phyloP scores from a whole-genome alignment of 2,888 invertebrate species.

The Xestoiulus laeticollis region DNA sequence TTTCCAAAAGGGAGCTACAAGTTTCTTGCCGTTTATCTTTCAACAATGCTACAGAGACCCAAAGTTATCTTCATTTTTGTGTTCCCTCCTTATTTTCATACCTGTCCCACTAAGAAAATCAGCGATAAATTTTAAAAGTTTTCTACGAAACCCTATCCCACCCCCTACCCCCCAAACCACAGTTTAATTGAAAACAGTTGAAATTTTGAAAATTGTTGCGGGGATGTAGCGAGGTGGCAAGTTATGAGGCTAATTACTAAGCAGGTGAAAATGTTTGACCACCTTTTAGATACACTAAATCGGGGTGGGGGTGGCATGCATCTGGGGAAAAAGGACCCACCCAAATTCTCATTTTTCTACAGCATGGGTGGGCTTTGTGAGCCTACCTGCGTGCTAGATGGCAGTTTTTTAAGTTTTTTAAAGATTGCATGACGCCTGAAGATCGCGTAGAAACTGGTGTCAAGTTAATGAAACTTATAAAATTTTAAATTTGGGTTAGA shows the following conservation, averaged over 20 bases:
- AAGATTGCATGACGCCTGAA: not conserved
- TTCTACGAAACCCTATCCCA: not conserved
- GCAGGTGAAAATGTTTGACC: constrained; percentile 26
- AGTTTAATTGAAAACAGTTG: constrained; percentile 12
- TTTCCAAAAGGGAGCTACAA: no score
- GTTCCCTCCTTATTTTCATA: not conserved
- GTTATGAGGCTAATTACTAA: constrained; percentile 11
- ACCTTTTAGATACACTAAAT: constrained; percentile 9
- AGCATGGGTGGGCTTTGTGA: not conserved
- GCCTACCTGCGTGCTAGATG: constrained; percentile 15
- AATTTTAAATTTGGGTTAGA: no score
- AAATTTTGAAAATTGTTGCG: not conserved
- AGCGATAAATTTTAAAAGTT: not conserved
- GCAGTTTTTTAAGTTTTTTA: not conserved
- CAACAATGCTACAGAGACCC: no score
- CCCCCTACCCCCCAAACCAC: not conserved
- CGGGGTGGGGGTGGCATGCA: constrained; percentile 26
- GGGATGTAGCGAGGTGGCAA: not conserved
- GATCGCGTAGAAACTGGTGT: not conserved
- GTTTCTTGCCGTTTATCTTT: no score
- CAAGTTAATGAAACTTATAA: not conserved
- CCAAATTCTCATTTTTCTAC: constrained; percentile 14
- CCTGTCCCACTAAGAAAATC: not conserved
- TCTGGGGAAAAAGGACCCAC: constrained; percentile 2
- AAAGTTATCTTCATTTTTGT: no score